phyloP scores from a whole-genome alignment of 2,113 vertebrate genomes.

The Lepidothrix coronata region DNA sequence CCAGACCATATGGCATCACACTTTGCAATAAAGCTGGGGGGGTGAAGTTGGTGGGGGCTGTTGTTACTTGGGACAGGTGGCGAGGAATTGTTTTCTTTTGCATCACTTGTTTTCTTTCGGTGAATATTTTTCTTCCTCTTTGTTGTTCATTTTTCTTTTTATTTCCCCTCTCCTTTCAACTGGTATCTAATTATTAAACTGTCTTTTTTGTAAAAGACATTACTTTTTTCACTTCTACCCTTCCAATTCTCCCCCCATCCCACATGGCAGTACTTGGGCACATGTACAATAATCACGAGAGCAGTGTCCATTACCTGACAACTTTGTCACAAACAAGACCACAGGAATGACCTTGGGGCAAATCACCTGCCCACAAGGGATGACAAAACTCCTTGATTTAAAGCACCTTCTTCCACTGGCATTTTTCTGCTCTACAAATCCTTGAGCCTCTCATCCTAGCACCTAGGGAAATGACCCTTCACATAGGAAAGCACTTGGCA shows the following conservation, averaged over 20 bases:
- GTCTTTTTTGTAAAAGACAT: not conserved
- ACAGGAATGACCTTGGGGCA: not conserved
- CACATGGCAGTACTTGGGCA: not conserved
- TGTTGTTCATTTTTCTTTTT: not conserved
- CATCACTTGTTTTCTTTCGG: not conserved
- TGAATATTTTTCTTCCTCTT: not conserved
- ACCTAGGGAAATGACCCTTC: not conserved
- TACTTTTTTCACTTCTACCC: not conserved
- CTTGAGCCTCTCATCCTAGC: not conserved
- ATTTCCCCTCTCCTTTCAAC: not conserved
- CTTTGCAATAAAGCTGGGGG: not conserved
- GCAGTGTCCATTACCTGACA: not conserved
- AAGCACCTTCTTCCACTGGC: too few relatives aligned
- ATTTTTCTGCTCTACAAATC: not conserved
- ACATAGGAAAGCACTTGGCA: not conserved
- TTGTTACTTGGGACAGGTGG: not conserved
- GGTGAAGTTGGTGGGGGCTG: not conserved
- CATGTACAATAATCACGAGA: not conserved
- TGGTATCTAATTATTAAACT: not conserved
- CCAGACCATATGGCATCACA: not conserved
- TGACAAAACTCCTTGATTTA: not conserved
- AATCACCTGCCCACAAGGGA: not conserved
- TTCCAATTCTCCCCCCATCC: not conserved
- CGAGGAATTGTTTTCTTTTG: not conserved
- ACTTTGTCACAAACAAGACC: not conserved